Evolutionary conservation across 2,888 invertebrate species (phyloP), one percentile per base, ranked within the genome.

Genomic region (Crematogaster levior): DNA sequence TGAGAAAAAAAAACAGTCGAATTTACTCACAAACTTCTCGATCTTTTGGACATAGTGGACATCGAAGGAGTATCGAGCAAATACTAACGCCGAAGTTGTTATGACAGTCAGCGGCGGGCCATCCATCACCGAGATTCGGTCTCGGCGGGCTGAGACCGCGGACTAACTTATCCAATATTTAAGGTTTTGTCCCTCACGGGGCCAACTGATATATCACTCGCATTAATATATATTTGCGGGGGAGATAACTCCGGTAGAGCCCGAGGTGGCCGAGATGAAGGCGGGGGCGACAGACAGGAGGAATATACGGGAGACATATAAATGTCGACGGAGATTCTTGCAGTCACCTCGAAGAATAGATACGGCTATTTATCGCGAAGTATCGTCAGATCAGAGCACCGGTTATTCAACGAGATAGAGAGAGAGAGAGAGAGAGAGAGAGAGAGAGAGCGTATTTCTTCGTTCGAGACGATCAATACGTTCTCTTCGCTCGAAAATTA

Each of bases 151-250:
- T 90, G 90, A 65, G 63, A 89, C 88, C 92, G 88, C 87, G 91
- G 90, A 93, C 93, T 90, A 93, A 94, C 93, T 94, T 94, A 94
- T 94, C 92, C 93, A 94, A 94, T 94, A 94, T 94, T 94, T 94
- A 94, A 94, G 93, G 93, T 94, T 93, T 94, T 94, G 94, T 94
- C 94, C 94, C 94, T 94, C 91, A 92, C 92, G 93, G 89, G 90
- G 89, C 85, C 84, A 81, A 86, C 92, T 93, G 93, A 94, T 94
- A 94, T 94, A 94, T 94, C 93, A 94, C 93, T 92, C 89, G 92
- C 94, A 94, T 94, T 94, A 94, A 94, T 94, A 94, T 94, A 94
- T 94, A 94, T 94, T 93, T 94, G 93, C 92, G 92, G 94, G 94
- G 93, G 90, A 89, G 89, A 89, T 89, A 89, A 89, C 86, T 89